Conservation (phyloP, 2,797 vertebrate species). For the Pangasius djambal region DNA sequence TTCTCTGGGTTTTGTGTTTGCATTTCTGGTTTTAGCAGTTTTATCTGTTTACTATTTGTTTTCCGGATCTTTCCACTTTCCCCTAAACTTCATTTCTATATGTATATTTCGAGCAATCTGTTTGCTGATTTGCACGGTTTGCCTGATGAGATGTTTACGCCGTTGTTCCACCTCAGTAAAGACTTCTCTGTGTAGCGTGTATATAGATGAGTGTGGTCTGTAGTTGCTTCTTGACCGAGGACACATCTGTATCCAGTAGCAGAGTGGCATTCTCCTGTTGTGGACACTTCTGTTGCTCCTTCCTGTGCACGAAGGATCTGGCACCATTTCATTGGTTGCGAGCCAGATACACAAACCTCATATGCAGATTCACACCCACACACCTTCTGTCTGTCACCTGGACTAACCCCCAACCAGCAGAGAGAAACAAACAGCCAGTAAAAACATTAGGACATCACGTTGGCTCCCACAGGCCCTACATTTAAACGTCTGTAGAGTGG, state of each 20-base stretch:
- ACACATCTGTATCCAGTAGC: slow-evolving; percentile 2
- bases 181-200: neutral
- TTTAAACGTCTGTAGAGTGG: slow-evolving; percentile 11
- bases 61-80: neutral
- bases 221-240: neutral
- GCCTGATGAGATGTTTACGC: slow-evolving; percentile 1
- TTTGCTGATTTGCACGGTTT: neutral
- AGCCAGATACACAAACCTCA: slow-evolving; percentile 43
- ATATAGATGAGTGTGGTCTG: neutral
- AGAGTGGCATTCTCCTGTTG: neutral
- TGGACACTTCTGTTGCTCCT: neutral
- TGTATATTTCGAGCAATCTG: slow-evolving; percentile 22
- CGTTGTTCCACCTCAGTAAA: neutral
- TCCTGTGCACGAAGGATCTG: neutral
- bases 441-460: slow-evolving; percentile 33
- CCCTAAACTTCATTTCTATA: neutral
- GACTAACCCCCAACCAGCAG: slow-evolving; percentile 25
- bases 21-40: neutral
- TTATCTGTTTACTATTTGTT: neutral
- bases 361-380: neutral
- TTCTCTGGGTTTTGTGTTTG: neutral
- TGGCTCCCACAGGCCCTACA: slow-evolving; percentile 6
- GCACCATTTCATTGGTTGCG: neutral
- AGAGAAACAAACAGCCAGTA: slow-evolving; percentile 20
- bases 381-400: slow-evolving; percentile 7